Evolutionary conservation across 2,113 vertebrate species (phyloP).

Genomic region (Maccullochella peelii): DNA sequence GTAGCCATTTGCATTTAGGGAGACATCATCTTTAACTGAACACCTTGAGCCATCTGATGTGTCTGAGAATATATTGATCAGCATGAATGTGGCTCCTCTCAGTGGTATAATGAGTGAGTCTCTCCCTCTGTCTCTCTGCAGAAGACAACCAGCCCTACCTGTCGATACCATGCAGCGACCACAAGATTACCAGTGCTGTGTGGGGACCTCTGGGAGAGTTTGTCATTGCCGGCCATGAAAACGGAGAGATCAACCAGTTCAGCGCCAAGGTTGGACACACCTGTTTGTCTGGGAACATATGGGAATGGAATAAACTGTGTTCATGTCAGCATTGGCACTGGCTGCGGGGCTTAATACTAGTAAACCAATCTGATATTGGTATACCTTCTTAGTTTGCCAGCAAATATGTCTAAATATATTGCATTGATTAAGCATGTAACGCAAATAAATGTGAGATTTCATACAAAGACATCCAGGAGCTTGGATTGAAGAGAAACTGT

Average conservation of each 20-base stretch:
- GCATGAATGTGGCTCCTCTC: not conserved
- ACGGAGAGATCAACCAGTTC: slow-evolving; percentile 95
- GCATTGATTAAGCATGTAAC: not conserved
- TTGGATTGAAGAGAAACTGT: not conserved
- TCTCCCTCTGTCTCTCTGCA: slow-evolving; percentile 64
- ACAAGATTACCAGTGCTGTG: slow-evolving; percentile 96
- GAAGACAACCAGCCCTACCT: slow-evolving; percentile 95
- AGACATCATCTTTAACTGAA: not conserved
- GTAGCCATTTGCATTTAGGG: not conserved
- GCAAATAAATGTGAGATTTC: not conserved
- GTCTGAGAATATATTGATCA: not conserved
- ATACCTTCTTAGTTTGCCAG: not conserved
- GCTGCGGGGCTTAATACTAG: not conserved
- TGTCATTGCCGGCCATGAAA: slow-evolving; percentile 95
- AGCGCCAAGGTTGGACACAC: slow-evolving; percentile 90
- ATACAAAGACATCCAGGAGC: not conserved
- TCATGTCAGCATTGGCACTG: too few species aligned
- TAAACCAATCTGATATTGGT: not conserved
- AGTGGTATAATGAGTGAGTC: not conserved
- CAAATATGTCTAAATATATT: not conserved
- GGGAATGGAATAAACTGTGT: not conserved
- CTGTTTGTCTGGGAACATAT: not conserved
- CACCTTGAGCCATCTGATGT: not conserved
- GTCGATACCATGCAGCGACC: slow-evolving; percentile 92
- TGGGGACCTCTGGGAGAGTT: slow-evolving; percentile 97